Evolutionary conservation across 2,113 vertebrate species (phyloP), one percentile per base, ranked within the genome.

Genomic region (Montifringilla adamsi): DNA sequence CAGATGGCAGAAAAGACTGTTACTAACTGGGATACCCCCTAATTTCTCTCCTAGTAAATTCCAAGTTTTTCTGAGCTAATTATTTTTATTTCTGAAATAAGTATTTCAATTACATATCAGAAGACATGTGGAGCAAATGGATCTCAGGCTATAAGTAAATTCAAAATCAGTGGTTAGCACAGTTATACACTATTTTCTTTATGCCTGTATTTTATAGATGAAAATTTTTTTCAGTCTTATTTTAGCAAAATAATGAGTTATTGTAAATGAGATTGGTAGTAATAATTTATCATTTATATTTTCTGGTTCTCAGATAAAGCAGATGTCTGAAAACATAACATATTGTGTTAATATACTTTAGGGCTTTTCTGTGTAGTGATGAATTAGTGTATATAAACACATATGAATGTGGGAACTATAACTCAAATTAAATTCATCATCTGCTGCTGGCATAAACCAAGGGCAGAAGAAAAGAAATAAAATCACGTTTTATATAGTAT

Each of bases 391-490:
- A 19, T 76, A 66, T 85, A 87, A 86, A 84, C 63, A 80, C 28
- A 73, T 9, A 43, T 73, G 35, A 60, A 43, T 85, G 22, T 86
- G 35, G 39, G 79, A 90, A 73, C 37, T 53, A 12, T 79, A 85
- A 94, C 26, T 91, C 64, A 89, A 67, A 74, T 82, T 35, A 75
- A 75, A 80, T 94, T 87, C 33, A 66, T 89, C 74, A 60, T 10
- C 73, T 84, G 24, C 60, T 91, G 69, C 53, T 93, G 67, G n/a
- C 49, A 66, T 87, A 93, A 96, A 89, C 60, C n/a, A 76, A 92
- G 31, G 66, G 20, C 69, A 89, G 49, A 93, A 72, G 19, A 90
- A 53, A 46, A 74, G 13, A 49, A 96, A 67, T 76, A 69, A 92
- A 87, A 59, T 55, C 22, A 59, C 0, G 0, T 83, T 95, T 76